Percentiles rank a stretch among this genome's conserved stretches.
Evolutionary conservation across 2,113 vertebrate genomes (phyloP).

Genomic region (Serilophus lunatus): DNA sequence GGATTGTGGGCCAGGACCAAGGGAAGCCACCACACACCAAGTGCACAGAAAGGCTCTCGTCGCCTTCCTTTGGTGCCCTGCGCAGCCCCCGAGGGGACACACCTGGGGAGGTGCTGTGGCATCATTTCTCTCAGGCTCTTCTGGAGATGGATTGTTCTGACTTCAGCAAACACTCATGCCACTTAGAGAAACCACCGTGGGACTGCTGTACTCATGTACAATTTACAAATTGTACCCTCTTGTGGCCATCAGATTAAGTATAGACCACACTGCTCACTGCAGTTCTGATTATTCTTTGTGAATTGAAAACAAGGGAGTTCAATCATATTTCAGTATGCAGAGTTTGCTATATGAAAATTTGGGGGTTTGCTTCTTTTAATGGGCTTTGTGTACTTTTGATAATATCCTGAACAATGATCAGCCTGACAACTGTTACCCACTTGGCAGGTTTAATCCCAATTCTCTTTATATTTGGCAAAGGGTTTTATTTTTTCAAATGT

Average conservation of each 20-base stretch:
- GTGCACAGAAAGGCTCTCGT: fast-evolving
- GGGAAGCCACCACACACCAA: fast-evolving
- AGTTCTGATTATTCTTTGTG: not conserved
- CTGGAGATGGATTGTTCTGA: not conserved
- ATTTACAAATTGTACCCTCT: slow-evolving; percentile 34
- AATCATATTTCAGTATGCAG: not conserved
- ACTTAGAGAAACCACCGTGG: not conserved
- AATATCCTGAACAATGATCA: not conserved
- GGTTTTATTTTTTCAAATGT: not conserved
- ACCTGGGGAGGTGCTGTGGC: not conserved
- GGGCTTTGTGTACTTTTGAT: not conserved
- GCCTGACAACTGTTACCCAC: not conserved
- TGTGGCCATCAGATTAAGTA: slow-evolving; percentile 8
- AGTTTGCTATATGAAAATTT: not conserved
- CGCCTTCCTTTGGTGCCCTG: fast-evolving
- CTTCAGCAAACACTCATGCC: not conserved
- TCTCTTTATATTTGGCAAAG: not conserved
- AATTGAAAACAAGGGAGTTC: not conserved
- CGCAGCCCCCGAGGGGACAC: fast-evolving
- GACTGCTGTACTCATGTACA: fast-evolving
- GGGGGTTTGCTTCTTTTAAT: not conserved
- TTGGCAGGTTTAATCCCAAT: not conserved
- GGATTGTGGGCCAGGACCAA: not conserved
- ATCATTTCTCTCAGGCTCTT: not conserved
- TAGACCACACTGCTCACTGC: not conserved